A percentile compares a stretch with the other conserved stretches of the same genome.
Conservation (phyloP, 2,797 vertebrate species). For the Apodemus agrarius region DNA sequence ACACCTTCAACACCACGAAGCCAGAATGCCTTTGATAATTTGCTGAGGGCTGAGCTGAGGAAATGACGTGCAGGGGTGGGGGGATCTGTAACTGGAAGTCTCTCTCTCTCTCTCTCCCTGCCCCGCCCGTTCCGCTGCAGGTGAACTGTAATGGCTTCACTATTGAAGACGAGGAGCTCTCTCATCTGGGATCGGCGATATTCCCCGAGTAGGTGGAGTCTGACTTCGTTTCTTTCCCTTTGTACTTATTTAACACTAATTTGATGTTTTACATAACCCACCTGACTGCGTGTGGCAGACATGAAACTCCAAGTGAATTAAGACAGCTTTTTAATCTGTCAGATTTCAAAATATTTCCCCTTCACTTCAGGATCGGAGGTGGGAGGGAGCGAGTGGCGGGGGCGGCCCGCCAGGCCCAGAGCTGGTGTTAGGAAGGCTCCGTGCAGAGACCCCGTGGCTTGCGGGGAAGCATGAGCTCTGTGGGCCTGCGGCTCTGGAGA, state of each 20-base stretch:
- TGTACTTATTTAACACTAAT: conserved; percentile 62
- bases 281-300: conserved; percentile 40
- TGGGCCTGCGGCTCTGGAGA: conserved; percentile 4
- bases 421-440: conserved; percentile 56
- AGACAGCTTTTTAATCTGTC: conserved; percentile 74
- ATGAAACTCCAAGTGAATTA: conserved; percentile 72
- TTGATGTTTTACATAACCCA: conserved; percentile 62
- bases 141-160: conserved; percentile 99
- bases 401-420: conserved; percentile 51
- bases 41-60: neutral
- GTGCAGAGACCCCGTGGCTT: neutral
- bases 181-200: conserved; percentile 95
- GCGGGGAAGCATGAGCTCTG: conserved; percentile 58
- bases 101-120: neutral
- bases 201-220: conserved; percentile 94
- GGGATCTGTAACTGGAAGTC: neutral
- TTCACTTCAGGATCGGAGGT: conserved; percentile 56
- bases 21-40: neutral
- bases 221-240: conserved; percentile 52
- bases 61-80: neutral
- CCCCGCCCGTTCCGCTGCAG: conserved; percentile 82
- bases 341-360: conserved; percentile 77
- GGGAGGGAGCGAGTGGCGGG: conserved; percentile 58
- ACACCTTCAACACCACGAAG: neutral
- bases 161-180: conserved; percentile 97